phyloP scores from a whole-genome alignment of 30 jellyfish, hydroid and myxozoan genomes.

The Hydractinia echinata region DNA sequence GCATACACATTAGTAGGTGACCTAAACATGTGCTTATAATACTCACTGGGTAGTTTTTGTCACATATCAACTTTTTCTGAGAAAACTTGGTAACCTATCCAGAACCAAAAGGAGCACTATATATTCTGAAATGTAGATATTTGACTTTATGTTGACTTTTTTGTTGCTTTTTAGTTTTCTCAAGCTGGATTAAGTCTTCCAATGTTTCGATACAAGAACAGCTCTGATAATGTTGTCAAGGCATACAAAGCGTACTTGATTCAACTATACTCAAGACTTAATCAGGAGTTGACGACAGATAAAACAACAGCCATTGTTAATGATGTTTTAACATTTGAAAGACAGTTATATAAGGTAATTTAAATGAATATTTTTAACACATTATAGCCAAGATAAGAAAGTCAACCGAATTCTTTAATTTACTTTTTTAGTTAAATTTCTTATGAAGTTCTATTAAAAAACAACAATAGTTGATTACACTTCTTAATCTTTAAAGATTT shows the following conservation, averaged over 20 bases:
- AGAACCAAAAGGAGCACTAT: background rate
- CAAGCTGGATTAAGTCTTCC: background rate
- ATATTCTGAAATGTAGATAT: background rate
- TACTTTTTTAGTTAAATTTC: too few species aligned
- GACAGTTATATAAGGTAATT: slow-evolving; percentile 1
- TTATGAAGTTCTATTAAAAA: too few species aligned
- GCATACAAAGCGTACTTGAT: background rate
- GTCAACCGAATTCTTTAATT: too few species aligned
- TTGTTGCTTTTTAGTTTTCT: slow-evolving; percentile 8
- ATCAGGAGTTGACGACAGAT: background rate
- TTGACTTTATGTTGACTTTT: background rate
- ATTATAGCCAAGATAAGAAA: too few species aligned
- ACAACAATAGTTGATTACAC: too few species aligned
- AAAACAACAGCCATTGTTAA: background rate
- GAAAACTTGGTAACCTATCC: too few species aligned
- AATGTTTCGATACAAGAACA: background rate
- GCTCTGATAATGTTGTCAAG: background rate
- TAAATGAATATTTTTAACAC: background rate
- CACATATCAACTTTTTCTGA: too few species aligned
- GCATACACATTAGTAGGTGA: too few species aligned
- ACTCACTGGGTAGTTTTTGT: too few species aligned
- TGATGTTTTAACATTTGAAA: background rate
- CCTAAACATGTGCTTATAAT: too few species aligned
- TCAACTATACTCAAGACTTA: background rate
- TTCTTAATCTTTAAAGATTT: too few species aligned